Percentiles rank a stretch among this genome's conserved stretches.
Evolutionary conservation across 2,888 invertebrate species (phyloP).

Genomic region (Ptilodon capucinus): DNA sequence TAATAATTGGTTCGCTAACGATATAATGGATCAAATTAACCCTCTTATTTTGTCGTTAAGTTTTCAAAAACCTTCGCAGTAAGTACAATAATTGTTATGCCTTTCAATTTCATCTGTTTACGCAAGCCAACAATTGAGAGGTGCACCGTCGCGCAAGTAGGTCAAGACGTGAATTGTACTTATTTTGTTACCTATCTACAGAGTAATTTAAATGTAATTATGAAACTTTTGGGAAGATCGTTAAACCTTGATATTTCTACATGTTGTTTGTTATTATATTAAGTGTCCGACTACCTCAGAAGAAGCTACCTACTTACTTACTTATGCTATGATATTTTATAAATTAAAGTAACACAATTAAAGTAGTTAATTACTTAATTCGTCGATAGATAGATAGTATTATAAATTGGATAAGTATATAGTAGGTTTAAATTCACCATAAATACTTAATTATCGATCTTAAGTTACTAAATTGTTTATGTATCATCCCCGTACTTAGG

Average conservation of each 20-base stretch:
- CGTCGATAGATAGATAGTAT: too few species aligned
- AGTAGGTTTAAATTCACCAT: too few species aligned
- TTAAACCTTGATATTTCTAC: not conserved
- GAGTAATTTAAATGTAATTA: slow-evolving; percentile 17
- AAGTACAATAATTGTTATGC: slow-evolving; percentile 24
- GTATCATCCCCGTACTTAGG: too few species aligned
- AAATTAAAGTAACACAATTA: too few species aligned
- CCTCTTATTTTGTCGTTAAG: slow-evolving; percentile 3
- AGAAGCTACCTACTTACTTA: too few species aligned
- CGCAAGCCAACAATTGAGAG: slow-evolving; percentile 38
- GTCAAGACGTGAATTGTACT: slow-evolving; percentile 38
- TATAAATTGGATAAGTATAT: too few species aligned
- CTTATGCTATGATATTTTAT: too few species aligned
- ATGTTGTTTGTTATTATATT: not conserved
- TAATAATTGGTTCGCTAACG: not conserved
- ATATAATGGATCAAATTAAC: slow-evolving; percentile 4
- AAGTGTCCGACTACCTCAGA: too few species aligned
- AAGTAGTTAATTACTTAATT: too few species aligned
- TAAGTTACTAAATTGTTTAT: too few species aligned
- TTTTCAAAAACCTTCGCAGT: slow-evolving; percentile 39
- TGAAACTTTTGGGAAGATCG: slow-evolving; percentile 26
- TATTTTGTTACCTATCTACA: not conserved
- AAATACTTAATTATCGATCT: too few species aligned
- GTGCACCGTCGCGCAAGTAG: slow-evolving; percentile 37
- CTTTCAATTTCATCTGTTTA: slow-evolving; percentile 54